These are phyloP conservation scores for Apodemia duryi DNA, from an alignment of 2,888 invertebrate genomes.

Conservation along the genomic window DNA sequence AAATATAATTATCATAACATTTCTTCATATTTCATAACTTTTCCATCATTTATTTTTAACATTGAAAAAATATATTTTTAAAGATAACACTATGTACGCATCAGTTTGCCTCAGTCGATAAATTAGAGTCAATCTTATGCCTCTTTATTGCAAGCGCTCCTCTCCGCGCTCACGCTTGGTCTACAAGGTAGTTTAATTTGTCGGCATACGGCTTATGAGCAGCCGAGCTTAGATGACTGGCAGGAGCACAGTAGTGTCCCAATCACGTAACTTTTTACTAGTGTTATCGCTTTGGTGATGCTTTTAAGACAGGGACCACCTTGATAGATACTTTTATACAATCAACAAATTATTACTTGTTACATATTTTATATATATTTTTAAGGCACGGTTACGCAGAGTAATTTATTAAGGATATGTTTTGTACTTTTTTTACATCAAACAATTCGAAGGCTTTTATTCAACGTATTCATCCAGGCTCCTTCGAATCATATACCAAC, in stretches of 20 bases:
- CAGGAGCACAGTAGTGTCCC: slow-evolving; percentile 38
- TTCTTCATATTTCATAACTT: no score
- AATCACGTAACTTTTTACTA: slow-evolving; percentile 35
- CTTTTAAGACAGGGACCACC: slow-evolving; percentile 13
- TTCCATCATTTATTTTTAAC: no score
- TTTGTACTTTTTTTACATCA: no score
- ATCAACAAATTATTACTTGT: slow-evolving; percentile 10
- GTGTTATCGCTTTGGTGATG: slow-evolving; percentile 21
- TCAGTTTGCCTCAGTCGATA: no score
- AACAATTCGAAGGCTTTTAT: no score
- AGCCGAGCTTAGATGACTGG: slow-evolving; percentile 70
- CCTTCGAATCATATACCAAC: no score
- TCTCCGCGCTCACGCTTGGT: neutral
- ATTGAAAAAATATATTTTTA: no score
- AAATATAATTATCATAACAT: no score
- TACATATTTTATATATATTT: neutral
- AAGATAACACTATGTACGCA: neutral
- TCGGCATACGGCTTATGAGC: slow-evolving; percentile 32
- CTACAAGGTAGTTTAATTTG: neutral
- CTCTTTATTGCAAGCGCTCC: neutral
- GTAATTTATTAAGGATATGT: no score
- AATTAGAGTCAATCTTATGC: neutral
- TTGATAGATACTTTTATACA: slow-evolving; percentile 7
- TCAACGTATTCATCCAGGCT: no score
- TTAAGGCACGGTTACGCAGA: no score